A percentile compares a stretch with the other conserved stretches of the same genome.
These are phyloP conservation scores for Platycheirus albimanus DNA, from an alignment of 2,888 invertebrate genomes.

Conservation along the genomic window DNA sequence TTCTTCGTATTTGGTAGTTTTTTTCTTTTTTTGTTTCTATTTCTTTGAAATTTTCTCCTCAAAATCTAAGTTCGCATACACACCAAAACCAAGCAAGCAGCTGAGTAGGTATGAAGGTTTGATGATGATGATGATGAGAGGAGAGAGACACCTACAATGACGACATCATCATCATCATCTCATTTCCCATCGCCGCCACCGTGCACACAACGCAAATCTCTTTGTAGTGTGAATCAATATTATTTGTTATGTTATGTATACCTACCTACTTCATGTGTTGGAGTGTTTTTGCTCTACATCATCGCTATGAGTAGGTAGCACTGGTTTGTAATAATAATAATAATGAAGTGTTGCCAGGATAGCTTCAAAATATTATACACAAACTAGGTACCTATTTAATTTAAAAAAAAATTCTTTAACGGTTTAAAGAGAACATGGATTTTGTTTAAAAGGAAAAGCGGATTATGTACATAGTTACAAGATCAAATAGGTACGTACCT, in stretches of 20 bases:
- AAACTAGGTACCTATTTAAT: no score
- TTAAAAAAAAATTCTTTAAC: no score
- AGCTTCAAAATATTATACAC: no score
- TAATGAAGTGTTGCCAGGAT: slow-evolving; percentile 16
- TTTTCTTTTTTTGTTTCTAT: slow-evolving; percentile 35
- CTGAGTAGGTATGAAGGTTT: not conserved
- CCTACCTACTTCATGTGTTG: not conserved
- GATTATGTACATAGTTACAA: no score
- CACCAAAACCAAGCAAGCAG: slow-evolving; percentile 29
- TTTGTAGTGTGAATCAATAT: slow-evolving; percentile 65
- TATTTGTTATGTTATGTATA: slow-evolving; percentile 46
- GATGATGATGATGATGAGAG: no score
- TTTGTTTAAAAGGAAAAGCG: no score
- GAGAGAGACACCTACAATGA: slow-evolving; percentile 68
- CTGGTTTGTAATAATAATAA: slow-evolving; percentile 8
- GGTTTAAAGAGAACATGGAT: no score
- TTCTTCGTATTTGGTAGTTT: slow-evolving; percentile 3
- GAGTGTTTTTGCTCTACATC: not conserved
- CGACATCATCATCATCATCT: slow-evolving; percentile 45
- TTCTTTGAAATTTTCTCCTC: slow-evolving; percentile 45
- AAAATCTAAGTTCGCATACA: slow-evolving; percentile 47
- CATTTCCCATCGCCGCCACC: not conserved
- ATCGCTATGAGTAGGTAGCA: slow-evolving; percentile 1
- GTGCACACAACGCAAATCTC: slow-evolving; percentile 40
- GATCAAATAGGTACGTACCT: no score